phyloP scores from a whole-genome alignment of 2,113 vertebrate genomes.

The Hymenochirus boettgeri region DNA sequence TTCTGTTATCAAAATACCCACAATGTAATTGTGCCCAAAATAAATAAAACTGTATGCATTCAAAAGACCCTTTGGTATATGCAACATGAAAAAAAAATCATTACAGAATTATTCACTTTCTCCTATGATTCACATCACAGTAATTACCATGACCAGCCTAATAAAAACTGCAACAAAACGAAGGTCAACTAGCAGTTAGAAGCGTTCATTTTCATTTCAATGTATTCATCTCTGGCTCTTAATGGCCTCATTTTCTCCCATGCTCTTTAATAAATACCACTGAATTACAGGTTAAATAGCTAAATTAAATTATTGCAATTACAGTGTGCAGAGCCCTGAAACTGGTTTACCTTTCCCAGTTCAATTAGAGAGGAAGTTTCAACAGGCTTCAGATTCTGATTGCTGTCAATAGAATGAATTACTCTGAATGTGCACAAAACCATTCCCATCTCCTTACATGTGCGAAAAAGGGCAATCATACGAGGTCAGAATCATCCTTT shows the following conservation, averaged over 20 bases:
- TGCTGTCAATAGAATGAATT: slow-evolving; percentile 70
- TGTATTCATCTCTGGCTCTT: slow-evolving; percentile 96
- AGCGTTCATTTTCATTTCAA: slow-evolving; percentile 97
- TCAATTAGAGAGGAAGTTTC: slow-evolving; percentile 83
- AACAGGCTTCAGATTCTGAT: slow-evolving; percentile 70
- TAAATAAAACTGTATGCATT: slow-evolving; percentile 55
- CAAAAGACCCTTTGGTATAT: slow-evolving; percentile 63
- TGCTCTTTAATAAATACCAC: slow-evolving; percentile 98
- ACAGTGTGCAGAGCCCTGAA: slow-evolving; percentile 76
- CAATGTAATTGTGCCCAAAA: slow-evolving; percentile 58
- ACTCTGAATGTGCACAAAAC: slow-evolving; percentile 46
- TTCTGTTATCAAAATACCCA: background rate
- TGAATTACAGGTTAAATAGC: slow-evolving; percentile 99
- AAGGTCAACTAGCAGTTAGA: slow-evolving; percentile 99
- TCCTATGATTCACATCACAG: slow-evolving; percentile 86
- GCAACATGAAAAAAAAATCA: slow-evolving; percentile 88
- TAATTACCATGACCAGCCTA: slow-evolving; percentile 93
- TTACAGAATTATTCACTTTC: slow-evolving; percentile 91
- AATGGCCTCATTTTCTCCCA: slow-evolving; percentile 97
- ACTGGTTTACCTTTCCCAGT: slow-evolving; percentile 84
- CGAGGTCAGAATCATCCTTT: slow-evolving; percentile 7
- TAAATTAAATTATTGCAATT: slow-evolving; percentile 99
- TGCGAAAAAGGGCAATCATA: slow-evolving; percentile 2
- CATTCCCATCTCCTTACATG: slow-evolving; percentile 34
- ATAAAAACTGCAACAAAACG: slow-evolving; percentile 93